phyloP scores from a whole-genome alignment of 2,888 invertebrate genomes.

The Hybos culiciformis region DNA sequence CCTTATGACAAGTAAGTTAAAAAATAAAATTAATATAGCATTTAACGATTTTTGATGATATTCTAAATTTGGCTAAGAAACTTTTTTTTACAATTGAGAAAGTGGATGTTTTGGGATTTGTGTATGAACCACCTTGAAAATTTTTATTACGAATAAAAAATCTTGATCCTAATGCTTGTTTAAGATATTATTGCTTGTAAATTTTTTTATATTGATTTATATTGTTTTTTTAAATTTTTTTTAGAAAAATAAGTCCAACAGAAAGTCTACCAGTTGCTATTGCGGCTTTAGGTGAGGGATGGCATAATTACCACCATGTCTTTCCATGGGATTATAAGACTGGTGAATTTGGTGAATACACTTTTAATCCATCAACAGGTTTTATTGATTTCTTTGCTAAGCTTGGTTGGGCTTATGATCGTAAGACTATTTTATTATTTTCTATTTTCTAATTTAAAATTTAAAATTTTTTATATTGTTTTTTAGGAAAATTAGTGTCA shows the following conservation, averaged over 20 bases:
- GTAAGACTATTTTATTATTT: slow-evolving; percentile 32
- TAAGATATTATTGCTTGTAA: slow-evolving; percentile 1
- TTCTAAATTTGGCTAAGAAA: not conserved
- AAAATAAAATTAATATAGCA: not conserved
- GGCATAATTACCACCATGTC: slow-evolving; percentile 75
- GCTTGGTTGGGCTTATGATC: slow-evolving; percentile 71
- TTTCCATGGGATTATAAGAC: slow-evolving; percentile 56
- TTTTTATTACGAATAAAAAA: slow-evolving; percentile 2
- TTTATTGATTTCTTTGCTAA: slow-evolving; percentile 68
- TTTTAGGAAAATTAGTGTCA: slow-evolving; percentile 42
- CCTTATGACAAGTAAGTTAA: slow-evolving; percentile 70
- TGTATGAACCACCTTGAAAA: not conserved
- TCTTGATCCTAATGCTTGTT: not conserved
- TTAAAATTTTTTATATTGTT: not conserved
- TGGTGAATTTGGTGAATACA: slow-evolving; percentile 49
- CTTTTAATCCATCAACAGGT: slow-evolving; percentile 58
- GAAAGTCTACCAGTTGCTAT: slow-evolving; percentile 61
- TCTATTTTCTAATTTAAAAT: not conserved
- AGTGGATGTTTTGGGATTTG: not conserved
- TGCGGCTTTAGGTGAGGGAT: slow-evolving; percentile 65
- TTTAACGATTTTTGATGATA: not conserved
- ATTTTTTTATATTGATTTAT: slow-evolving; percentile 4
- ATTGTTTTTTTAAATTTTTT: slow-evolving; percentile 16
- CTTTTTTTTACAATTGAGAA: not conserved
- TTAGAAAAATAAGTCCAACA: slow-evolving; percentile 55